Evolutionary conservation across 2,113 vertebrate species (phyloP).

Genomic region (Rhombomys opimus): DNA sequence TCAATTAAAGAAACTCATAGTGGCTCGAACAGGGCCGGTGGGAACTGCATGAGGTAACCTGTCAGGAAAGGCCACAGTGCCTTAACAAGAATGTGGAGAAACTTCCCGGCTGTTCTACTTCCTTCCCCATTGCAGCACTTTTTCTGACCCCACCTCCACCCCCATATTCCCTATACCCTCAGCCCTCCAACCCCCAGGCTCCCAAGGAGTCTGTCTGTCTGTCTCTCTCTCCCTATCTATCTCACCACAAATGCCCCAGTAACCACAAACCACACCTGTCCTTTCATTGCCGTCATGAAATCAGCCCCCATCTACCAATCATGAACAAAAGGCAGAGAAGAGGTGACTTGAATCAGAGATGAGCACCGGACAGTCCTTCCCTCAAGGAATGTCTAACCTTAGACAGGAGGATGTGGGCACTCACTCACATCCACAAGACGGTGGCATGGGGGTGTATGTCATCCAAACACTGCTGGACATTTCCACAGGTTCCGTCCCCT

Average conservation of each 20-base stretch:
- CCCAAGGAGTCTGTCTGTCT: background rate
- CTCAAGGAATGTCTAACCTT: background rate
- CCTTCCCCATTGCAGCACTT: rapidly evolving
- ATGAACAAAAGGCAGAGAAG: background rate
- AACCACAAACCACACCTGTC: background rate
- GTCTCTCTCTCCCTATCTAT: background rate
- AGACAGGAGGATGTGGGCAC: background rate
- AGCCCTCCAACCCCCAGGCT: background rate
- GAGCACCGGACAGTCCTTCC: background rate
- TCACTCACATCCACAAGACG: background rate
- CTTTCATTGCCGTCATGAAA: background rate
- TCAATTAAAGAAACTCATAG: constrained; percentile 48
- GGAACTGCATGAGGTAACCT: background rate
- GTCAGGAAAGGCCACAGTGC: background rate
- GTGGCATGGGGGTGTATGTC: too few species aligned
- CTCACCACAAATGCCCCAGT: background rate
- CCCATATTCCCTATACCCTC: rapidly evolving
- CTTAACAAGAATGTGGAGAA: background rate
- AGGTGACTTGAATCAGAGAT: background rate
- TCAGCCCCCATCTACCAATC: background rate
- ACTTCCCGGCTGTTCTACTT: background rate
- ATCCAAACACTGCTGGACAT: background rate
- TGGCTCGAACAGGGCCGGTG: background rate
- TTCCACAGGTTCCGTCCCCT: background rate
- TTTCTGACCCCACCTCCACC: background rate